Conservation (phyloP, 2,797 vertebrate species). For the Echiichthys vipera region DNA sequence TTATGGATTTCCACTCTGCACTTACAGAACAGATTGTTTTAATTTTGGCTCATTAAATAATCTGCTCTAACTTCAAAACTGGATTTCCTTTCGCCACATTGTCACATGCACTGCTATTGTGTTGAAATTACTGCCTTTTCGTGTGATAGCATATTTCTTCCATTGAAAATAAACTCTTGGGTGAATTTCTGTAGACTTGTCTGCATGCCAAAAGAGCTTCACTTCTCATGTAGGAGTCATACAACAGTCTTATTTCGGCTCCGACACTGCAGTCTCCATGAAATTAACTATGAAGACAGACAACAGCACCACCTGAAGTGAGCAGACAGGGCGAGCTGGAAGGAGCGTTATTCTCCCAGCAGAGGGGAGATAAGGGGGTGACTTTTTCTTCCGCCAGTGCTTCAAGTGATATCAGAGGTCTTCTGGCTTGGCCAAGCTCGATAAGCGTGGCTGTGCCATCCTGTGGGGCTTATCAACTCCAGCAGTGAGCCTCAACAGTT, state of each 20-base stretch:
- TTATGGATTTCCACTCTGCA: slow-evolving; percentile 20
- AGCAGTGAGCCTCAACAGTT: slow-evolving; percentile 69
- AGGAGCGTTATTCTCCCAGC: slow-evolving; percentile 32
- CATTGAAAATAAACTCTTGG: slow-evolving; percentile 65
- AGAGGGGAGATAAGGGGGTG: slow-evolving; percentile 64
- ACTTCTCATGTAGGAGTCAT: slow-evolving; percentile 5
- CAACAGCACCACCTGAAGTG: slow-evolving; percentile 51
- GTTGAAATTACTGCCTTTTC: slow-evolving; percentile 58
- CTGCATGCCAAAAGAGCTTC: slow-evolving; percentile 31
- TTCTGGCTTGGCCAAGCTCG: slow-evolving; percentile 49
- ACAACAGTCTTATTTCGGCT: slow-evolving; percentile 2
- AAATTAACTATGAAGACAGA: slow-evolving; percentile 7
- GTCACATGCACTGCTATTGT: slow-evolving; percentile 60
- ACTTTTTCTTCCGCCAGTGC: slow-evolving; percentile 46
- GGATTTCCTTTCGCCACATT: slow-evolving; percentile 57
- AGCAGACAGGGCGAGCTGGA: not conserved
- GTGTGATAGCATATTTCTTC: slow-evolving; percentile 57
- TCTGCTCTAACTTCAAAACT: slow-evolving; percentile 36
- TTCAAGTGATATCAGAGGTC: slow-evolving; percentile 65
- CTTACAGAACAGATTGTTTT: slow-evolving; percentile 37
- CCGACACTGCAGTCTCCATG: not conserved
- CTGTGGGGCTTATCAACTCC: slow-evolving; percentile 75
- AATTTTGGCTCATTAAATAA: slow-evolving; percentile 41
- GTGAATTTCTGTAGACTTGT: slow-evolving; percentile 32
- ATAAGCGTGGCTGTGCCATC: slow-evolving; percentile 73